These are phyloP conservation scores for Symphodus melops DNA, from an alignment of 2,113 vertebrate genomes.

Conservation along the genomic window DNA sequence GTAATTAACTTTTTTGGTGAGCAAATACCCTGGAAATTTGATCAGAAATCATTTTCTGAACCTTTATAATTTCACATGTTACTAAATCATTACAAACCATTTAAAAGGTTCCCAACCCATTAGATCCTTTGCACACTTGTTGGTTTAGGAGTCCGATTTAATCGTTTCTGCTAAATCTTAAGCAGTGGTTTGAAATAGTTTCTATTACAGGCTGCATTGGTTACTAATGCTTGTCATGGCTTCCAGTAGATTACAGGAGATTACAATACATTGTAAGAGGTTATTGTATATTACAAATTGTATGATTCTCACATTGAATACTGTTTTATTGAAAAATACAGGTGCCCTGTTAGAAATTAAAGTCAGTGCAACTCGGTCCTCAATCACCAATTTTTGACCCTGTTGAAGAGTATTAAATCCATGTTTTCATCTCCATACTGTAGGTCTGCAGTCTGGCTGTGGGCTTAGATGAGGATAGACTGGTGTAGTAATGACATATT, in stretches of 20 bases:
- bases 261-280: too few species aligned
- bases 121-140: conserved; percentile 11
- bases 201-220: conserved; percentile 31
- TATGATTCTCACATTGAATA: too few species aligned
- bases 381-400: too few species aligned
- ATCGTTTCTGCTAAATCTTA: conserved; percentile 25
- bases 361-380: too few species aligned
- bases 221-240: conserved; percentile 36
- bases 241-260: conserved; percentile 31
- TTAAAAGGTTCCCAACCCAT: conserved; percentile 22
- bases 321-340: too few species aligned
- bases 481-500: too few species aligned
- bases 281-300: too few species aligned
- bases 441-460: too few species aligned
- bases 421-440: too few species aligned
- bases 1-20: conserved; percentile 56
- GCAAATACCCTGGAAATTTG: conserved; percentile 3
- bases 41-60: conserved; percentile 30
- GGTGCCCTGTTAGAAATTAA: too few species aligned
- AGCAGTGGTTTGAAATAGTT: conserved; percentile 41
- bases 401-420: too few species aligned
- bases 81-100: conserved; percentile 25
- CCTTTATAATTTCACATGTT: conserved; percentile 34
- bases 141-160: conserved; percentile 10
- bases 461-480: too few species aligned